Base-by-base conservation (phyloP, 2,797 vertebrate genomes). In the Cirrhinus molitorella region DNA sequence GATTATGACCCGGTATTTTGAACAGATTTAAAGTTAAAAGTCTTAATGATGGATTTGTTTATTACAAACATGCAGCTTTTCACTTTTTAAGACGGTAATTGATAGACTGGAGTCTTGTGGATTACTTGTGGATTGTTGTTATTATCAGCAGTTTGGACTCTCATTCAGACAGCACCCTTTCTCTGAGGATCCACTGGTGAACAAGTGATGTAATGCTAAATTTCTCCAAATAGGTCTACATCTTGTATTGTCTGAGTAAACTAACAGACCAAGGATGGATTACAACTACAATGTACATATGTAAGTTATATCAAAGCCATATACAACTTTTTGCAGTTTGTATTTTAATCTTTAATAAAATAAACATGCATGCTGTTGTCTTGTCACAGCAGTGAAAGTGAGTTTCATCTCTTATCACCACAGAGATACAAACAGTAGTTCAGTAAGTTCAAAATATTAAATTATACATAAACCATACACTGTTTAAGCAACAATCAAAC, bases 401-500 rank as follows among this genome's bases (percentile, higher is more conserved):
- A 70, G 45, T 61, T 47, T 59, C 5, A 47, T 61, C 53, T 34
- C 40, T 81, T 47, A 61, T 72, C 16, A 37, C 57, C 10, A 31
- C 1, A 10, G 10, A 72, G 28, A 47, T 5, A 14, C 19, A 70
- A 70, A 23, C 28, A 51, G 55, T 73, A 51, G 55, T 73, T 73
- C 21, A 68, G 65, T 53, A 28, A n/a, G 78, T 68, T 49, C 8
- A 73, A 45, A 72, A 73, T 63, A 25, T 81, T 63, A 8, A 81
- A 81, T 81, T 65, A 73, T 81, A 63, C 55, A 81, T 77, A 77
- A 61, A 59, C 16, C 17, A 3, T 19, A 5, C 68, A 5, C 51
- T 71, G 25, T 61, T 81, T 72, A 81, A 73, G 43, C 65, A 73
- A 63, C 28, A 63, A 40, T 34, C 80, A 72, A 49, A 51, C 55